A percentile compares a stretch with the other conserved stretches of the same genome.
Conservation (phyloP, 2,888 invertebrate species). For the Eurois occulta region DNA sequence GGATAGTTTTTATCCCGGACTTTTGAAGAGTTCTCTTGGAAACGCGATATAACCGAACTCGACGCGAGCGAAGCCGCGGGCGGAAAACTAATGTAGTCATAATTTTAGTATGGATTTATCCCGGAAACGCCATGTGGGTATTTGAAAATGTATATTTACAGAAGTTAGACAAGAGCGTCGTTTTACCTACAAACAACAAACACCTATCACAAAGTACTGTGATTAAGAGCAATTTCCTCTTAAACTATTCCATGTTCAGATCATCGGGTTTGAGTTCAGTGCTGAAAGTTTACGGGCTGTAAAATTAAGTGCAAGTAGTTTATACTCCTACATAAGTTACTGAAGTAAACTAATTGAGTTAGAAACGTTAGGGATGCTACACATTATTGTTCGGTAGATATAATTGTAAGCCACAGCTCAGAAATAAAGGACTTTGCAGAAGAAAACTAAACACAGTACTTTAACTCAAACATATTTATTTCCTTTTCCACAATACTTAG, state of each 20-base stretch:
- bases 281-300: slow-evolving; percentile 32
- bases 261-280: slow-evolving; percentile 19
- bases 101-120: background rate
- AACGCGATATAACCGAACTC: no score
- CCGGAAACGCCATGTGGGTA: background rate
- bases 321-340: slow-evolving; percentile 10
- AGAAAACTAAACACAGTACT: no score
- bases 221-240: slow-evolving; percentile 7
- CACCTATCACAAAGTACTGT: background rate
- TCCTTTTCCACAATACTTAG: no score
- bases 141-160: background rate
- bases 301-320: slow-evolving; percentile 38
- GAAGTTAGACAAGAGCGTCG: background rate
- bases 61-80: no score
- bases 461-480: no score
- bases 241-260: slow-evolving; percentile 15
- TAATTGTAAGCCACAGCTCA: no score
- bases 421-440: no score
- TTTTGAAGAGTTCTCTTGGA: no score
- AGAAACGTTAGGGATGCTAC: background rate
- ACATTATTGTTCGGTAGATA: background rate
- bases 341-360: slow-evolving; percentile 27
- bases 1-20: no score
- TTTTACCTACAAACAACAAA: background rate
- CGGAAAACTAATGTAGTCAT: no score